Conservation (phyloP, 2,797 vertebrate genomes). For the Ptychadena robeensis region DNA sequence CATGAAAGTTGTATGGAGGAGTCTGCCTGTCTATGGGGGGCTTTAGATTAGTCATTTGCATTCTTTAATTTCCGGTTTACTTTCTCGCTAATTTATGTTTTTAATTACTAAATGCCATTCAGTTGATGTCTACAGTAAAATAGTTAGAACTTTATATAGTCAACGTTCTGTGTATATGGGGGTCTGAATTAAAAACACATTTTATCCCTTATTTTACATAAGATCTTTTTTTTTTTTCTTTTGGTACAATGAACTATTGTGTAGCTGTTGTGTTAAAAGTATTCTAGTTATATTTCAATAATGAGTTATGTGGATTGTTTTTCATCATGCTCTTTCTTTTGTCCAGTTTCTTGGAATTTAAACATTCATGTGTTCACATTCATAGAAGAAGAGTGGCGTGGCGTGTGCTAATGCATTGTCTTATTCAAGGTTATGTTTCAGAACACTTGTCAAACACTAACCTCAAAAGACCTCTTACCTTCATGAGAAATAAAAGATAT, state of each 20-base stretch:
- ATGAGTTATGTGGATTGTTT: not conserved
- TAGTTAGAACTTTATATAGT: not conserved
- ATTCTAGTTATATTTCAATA: not conserved
- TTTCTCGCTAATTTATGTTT: too few species aligned
- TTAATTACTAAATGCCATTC: too few species aligned
- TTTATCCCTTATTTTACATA: not conserved
- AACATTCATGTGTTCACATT: slow-evolving; percentile 4
- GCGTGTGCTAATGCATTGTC: not conserved
- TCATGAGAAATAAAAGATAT: slow-evolving; percentile 30
- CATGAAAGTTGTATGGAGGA: too few species aligned
- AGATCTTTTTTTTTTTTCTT: not conserved
- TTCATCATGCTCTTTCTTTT: not conserved
- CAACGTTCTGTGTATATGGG: not conserved
- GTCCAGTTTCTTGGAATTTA: not conserved
- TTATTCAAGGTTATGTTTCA: slow-evolving; percentile 41
- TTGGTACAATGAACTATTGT: not conserved
- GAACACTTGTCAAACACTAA: slow-evolving; percentile 30
- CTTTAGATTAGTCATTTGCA: too few species aligned
- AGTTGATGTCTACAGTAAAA: too few species aligned
- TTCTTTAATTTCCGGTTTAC: too few species aligned
- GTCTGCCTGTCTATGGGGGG: too few species aligned
- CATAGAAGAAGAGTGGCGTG: not conserved
- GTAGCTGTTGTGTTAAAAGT: not conserved
- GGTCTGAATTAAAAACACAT: not conserved
- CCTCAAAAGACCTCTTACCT: slow-evolving; percentile 34